phyloP scores from a whole-genome alignment of 2,888 invertebrate species.

The Microplitis manilae region DNA sequence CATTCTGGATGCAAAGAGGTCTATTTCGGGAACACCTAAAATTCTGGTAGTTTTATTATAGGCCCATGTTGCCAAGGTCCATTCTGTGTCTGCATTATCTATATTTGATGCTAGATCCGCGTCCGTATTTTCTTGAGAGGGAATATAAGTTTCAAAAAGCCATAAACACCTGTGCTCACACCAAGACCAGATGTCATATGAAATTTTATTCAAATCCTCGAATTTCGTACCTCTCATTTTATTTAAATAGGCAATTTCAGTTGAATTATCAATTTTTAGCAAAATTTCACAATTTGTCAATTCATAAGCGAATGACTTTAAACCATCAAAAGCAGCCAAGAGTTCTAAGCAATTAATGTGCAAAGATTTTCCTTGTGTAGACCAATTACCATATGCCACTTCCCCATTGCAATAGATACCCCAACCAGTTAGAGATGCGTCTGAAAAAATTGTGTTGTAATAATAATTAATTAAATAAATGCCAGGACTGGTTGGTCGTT shows the following conservation, averaged over 20 bases:
- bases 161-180: conserved; percentile 33
- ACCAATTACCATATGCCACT: neutral
- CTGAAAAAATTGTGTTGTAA: too few species aligned
- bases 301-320: too few species aligned
- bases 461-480: too few species aligned
- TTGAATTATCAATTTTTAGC: conserved; percentile 45
- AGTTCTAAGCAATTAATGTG: too few species aligned
- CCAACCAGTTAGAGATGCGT: neutral
- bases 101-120: conserved; percentile 41
- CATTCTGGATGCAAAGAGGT: conserved; percentile 40
- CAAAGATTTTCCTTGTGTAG: neutral
- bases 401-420: neutral
- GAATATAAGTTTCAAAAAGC: conserved; percentile 40
- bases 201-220: conserved; percentile 27
- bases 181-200: conserved; percentile 39
- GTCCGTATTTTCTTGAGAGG: conserved; percentile 38
- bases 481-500: too few species aligned
- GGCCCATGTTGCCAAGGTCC: conserved; percentile 31
- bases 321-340: too few species aligned
- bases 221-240: conserved; percentile 40
- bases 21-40: conserved; percentile 40
- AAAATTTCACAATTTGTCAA: too few species aligned
- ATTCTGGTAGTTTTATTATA: conserved; percentile 31
- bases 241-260: conserved; percentile 45
- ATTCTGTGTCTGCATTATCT: conserved; percentile 41